Conservation (phyloP, 2,888 invertebrate genomes). For the Choristoneura rosaceana region DNA sequence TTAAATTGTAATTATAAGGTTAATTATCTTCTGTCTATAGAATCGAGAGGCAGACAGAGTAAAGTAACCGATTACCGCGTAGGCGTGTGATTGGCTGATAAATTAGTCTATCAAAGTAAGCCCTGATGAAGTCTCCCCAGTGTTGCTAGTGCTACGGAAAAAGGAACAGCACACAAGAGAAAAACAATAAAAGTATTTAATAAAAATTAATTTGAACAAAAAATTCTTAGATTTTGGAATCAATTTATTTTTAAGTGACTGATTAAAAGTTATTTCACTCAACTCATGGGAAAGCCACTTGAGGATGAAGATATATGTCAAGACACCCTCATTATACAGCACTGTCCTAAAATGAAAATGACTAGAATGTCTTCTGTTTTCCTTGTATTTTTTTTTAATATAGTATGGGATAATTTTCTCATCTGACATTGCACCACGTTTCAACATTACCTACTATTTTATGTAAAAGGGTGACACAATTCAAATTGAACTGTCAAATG, state of each 20-base stretch:
- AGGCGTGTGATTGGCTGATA: conserved; percentile 5
- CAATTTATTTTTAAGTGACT: too few relatives aligned
- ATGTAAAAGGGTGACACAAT: neutral
- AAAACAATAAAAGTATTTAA: neutral
- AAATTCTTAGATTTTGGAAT: too few relatives aligned
- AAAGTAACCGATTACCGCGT: neutral
- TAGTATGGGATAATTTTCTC: neutral
- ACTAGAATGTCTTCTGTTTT: too few relatives aligned
- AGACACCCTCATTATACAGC: too few relatives aligned
- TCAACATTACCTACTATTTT: neutral
- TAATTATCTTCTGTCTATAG: neutral
- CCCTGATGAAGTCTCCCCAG: neutral
- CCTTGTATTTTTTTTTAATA: too few relatives aligned
- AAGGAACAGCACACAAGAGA: neutral
- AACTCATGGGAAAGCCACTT: too few relatives aligned
- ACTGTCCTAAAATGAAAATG: too few relatives aligned
- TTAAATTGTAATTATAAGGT: neutral
- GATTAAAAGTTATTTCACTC: too few relatives aligned
- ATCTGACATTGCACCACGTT: neutral
- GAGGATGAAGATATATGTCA: too few relatives aligned
- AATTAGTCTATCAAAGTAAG: neutral
- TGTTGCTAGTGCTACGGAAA: neutral
- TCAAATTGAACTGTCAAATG: neutral
- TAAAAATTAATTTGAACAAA: too few relatives aligned
- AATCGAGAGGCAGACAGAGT: neutral